A percentile compares a stretch with the other conserved stretches of the same genome.
These are phyloP conservation scores for Myanophis thanlyinensis DNA, from an alignment of 2,113 vertebrate genomes.

Conservation along the genomic window DNA sequence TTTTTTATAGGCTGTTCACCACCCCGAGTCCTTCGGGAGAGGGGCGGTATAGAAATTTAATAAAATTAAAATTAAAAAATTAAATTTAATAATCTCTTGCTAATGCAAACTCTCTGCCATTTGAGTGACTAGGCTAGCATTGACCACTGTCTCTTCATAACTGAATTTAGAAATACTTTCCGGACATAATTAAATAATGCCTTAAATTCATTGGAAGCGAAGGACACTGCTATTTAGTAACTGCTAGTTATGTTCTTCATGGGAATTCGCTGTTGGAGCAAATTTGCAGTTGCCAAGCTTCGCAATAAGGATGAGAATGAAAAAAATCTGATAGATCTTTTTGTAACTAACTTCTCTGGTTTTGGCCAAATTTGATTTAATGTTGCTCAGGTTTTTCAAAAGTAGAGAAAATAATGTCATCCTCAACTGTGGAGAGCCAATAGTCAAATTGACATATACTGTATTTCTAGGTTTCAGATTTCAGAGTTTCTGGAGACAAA, in stretches of 20 bases:
- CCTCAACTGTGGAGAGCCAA: not conserved
- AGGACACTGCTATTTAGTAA: not conserved
- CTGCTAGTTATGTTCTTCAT: not conserved
- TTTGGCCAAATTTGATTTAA: not conserved
- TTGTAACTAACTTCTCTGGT: not conserved
- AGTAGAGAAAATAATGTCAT: not conserved
- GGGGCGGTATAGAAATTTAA: too few relatives aligned
- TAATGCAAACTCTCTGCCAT: not conserved
- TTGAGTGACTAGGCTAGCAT: not conserved
- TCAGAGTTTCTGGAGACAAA: not conserved
- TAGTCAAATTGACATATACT: not conserved
- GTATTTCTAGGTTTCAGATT: not conserved
- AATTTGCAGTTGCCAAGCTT: not conserved
- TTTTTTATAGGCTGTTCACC: too few relatives aligned
- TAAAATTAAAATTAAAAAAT: too few relatives aligned
- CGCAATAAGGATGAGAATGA: not conserved
- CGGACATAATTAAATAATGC: not conserved
- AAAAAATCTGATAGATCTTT: not conserved
- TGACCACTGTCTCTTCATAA: not conserved
- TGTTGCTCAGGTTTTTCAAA: conserved; percentile 11
- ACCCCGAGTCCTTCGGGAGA: too few relatives aligned
- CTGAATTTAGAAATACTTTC: not conserved
- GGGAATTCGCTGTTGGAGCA: not conserved
- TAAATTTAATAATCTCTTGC: not conserved
- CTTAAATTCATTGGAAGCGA: not conserved